Evolutionary conservation across 2,797 vertebrate genomes (phyloP).

Genomic region (Chlorospingus flavigularis): DNA sequence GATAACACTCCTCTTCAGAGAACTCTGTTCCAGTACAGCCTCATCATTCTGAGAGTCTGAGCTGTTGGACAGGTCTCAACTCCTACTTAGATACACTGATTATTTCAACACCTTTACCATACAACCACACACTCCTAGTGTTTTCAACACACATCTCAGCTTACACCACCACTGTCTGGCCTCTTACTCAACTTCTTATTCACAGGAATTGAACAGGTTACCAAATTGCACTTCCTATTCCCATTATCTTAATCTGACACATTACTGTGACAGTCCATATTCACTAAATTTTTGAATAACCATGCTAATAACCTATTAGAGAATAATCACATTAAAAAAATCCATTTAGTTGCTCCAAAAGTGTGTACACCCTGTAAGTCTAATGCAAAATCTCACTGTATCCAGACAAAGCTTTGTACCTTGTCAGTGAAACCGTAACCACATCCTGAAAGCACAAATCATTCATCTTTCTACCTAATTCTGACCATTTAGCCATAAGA

Average conservation of each 20-base stretch:
- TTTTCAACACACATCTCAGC: neutral
- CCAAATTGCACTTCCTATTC: neutral
- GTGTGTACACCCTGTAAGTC: neutral
- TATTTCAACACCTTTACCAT: constrained; percentile 9
- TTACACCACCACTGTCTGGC: neutral
- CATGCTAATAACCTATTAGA: neutral
- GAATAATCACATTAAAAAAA: neutral
- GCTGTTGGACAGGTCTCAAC: neutral
- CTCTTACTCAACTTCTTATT: neutral
- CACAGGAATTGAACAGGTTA: neutral
- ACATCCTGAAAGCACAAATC: neutral
- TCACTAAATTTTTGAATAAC: neutral
- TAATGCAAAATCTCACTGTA: neutral
- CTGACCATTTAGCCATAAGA: neutral
- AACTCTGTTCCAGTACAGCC: neutral
- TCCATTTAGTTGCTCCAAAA: neutral
- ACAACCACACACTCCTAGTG: neutral
- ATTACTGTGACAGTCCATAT: neutral
- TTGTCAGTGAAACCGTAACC: neutral
- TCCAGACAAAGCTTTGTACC: neutral
- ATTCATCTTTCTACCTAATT: neutral
- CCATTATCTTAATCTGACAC: neutral
- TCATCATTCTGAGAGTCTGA: neutral
- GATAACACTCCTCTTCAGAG: neutral
- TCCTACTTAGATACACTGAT: neutral